Base-by-base conservation (phyloP, 2,888 invertebrate species). In the Bedellia somnulentella region DNA sequence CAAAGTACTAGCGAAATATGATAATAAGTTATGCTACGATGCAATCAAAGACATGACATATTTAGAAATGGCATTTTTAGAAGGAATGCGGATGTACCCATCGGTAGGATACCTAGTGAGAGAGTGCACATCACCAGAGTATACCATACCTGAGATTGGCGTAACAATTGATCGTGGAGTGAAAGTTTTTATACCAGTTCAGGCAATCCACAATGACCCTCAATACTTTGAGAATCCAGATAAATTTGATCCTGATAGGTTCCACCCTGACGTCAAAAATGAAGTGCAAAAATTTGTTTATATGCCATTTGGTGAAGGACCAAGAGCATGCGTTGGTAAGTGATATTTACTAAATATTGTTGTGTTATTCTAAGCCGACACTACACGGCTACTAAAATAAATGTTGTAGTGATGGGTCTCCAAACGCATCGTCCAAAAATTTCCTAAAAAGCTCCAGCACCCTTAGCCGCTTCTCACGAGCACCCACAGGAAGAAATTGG, bases 241-340 rank as follows among this genome's bases (percentile, higher is more conserved):
- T 18, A 57, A 52, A 23, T 73, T 59, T 45, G 47, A 59, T 23
- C 71, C 71, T 2, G 66, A 67, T 23, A 54, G 73, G 35, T 70
- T 68, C 37, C 29, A 18, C 6, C 47, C 41, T 12, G 47, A 56
- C 22, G 52, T 10, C 10, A 28, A 53, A 5, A 43, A 57, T 4
- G 45, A 52, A 23, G 50, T 50, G 9, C 57, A 52, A 28, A 57
- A 52, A 18, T 60, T 49, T 31, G 46, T 60, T 3, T 73, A 46
- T 42, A 44, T 71, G 25, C 71, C 73, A 1, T 71, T 71, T 39
- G 70, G 71, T 29, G 64, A 63, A 36, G 73, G 73, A 4, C 71
- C 68, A 2, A 50, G 73, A 31, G 43, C 63, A 2, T 73, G 73
- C 40, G 61, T 70, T 32, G 71, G 73, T 73, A 44, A 48, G 66